Conservation (phyloP, 37 sponge, comb jelly and placozoan species). For the Halisarca cf. caerulea region DNA sequence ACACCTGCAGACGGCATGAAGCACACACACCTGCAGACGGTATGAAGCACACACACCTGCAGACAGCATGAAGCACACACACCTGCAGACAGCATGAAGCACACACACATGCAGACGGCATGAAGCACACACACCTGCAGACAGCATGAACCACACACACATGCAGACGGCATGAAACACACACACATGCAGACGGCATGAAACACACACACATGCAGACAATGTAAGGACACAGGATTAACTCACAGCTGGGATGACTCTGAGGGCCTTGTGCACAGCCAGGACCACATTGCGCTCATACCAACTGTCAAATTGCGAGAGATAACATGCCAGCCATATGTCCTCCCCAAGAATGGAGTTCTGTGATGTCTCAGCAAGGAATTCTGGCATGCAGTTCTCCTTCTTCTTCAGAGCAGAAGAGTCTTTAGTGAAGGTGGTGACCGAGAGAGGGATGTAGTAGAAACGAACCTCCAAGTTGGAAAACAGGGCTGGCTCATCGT, state of each 20-base stretch:
- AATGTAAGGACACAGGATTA: not conserved
- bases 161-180: no score
- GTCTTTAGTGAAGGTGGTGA: constrained; percentile 15
- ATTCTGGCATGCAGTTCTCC: not conserved
- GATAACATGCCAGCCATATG: constrained; percentile 74
- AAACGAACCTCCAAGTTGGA: constrained; percentile 53
- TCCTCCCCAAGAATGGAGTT: constrained; percentile 63
- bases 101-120: no score
- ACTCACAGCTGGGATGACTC: constrained; percentile 74
- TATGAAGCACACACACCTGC: no score
- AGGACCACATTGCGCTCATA: constrained; percentile 84
- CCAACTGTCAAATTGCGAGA: constrained; percentile 88
- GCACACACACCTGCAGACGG: no score
- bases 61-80: no score
- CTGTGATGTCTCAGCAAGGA: not conserved
- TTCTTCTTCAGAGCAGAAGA: not conserved
- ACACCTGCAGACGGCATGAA: no score
- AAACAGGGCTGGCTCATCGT: constrained; percentile 60
- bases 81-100: no score
- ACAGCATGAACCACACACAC: no score
- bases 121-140: no score
- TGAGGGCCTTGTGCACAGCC: constrained; percentile 68
- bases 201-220: no score
- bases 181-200: no score
- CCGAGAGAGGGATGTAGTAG: constrained; percentile 72